These are phyloP conservation scores for Falco peregrinus DNA, from an alignment of 2,797 vertebrate species.

Conservation along the genomic window DNA sequence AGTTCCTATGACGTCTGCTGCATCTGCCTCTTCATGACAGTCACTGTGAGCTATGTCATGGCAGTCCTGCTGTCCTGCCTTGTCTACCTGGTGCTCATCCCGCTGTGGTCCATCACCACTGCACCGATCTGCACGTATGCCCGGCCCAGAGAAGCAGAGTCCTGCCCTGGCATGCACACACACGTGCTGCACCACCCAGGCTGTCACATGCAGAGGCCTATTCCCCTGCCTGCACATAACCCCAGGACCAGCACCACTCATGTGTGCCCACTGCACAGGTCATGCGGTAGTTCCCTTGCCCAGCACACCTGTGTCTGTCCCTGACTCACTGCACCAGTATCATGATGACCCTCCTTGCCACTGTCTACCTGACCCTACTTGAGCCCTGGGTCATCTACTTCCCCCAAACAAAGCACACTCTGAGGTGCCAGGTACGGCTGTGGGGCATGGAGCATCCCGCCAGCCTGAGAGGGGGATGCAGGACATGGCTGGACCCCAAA, in stretches of 20 bases:
- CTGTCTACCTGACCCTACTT: not conserved
- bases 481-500: not conserved
- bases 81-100: not conserved
- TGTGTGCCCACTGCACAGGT: rapidly evolving
- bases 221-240: not conserved
- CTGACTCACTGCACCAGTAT: not conserved
- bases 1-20: not conserved
- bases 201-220: not conserved
- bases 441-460: not conserved
- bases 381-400: rapidly evolving
- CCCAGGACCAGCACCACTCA: not conserved
- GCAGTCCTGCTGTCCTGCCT: not conserved
- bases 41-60: rapidly evolving
- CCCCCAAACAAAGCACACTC: not conserved
- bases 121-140: not conserved
- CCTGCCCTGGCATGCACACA: not conserved
- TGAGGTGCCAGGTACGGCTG: rapidly evolving
- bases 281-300: rapidly evolving
- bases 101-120: not conserved
- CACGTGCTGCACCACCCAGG: not conserved
- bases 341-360: not conserved
- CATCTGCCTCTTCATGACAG: rapidly evolving
- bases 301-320: not conserved
- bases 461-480: rapidly evolving
- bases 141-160: not conserved